Evolutionary conservation across 53 echinoderm and acorn worm species (phyloP).

Genomic region (Henricia sp.): DNA sequence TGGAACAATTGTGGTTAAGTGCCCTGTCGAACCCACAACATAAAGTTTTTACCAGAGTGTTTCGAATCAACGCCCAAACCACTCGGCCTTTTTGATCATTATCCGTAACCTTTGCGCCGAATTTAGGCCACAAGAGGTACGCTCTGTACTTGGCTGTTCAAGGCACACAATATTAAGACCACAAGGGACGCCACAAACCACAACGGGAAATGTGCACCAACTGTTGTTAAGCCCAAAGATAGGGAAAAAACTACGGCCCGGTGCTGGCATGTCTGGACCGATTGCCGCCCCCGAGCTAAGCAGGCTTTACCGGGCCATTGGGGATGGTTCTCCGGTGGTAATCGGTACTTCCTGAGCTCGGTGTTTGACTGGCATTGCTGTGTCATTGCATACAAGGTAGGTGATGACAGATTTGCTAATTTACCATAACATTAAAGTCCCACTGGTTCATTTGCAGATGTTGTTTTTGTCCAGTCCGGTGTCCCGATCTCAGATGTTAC

Average conservation of each 20-base stretch:
- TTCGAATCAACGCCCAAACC: too few species aligned
- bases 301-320: not conserved
- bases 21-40: too few species aligned
- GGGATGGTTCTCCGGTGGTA: too few species aligned
- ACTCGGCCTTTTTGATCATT: too few species aligned
- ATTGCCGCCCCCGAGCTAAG: slow-evolving; percentile 3
- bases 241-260: not conserved
- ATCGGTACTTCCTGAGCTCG: not conserved
- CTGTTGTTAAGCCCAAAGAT: not conserved
- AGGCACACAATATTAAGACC: too few species aligned
- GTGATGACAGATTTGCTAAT: slow-evolving; percentile 5
- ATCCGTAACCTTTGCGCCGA: too few species aligned
- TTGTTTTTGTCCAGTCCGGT: not conserved
- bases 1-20: too few species aligned
- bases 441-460: not conserved
- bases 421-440: not conserved
- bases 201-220: slow-evolving; percentile 23
- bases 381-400: not conserved
- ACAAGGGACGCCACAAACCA: not conserved
- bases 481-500: not conserved
- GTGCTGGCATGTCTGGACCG: not conserved
- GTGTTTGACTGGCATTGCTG: slow-evolving; percentile 15
- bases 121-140: too few species aligned
- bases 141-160: too few species aligned
- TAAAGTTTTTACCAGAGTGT: too few species aligned